phyloP scores from a whole-genome alignment of 2,888 invertebrate species.

The Pandemis heparana region DNA sequence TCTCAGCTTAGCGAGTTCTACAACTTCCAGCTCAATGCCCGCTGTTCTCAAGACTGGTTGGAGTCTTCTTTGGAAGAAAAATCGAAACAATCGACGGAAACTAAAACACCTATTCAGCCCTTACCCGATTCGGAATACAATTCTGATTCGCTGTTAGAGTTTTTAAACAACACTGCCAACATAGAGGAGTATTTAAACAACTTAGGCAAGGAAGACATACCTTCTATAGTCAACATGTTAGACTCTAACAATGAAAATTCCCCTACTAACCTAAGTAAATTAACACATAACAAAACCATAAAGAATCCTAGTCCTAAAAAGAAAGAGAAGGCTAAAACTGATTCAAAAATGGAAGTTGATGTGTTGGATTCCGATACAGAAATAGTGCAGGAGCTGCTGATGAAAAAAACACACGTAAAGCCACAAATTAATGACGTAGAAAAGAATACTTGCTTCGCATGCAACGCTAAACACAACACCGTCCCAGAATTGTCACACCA shows the following conservation, averaged over 20 bases:
- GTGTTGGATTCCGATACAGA: slow-evolving; percentile 74
- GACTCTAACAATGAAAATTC: slow-evolving; percentile 69
- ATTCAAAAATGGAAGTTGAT: slow-evolving; percentile 74
- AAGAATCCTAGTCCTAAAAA: slow-evolving; percentile 73
- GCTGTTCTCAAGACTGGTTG: slow-evolving; percentile 79
- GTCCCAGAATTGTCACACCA: slow-evolving; percentile 72
- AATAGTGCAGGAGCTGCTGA: slow-evolving; percentile 69
- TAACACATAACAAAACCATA: slow-evolving; percentile 54
- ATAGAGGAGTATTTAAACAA: slow-evolving; percentile 79
- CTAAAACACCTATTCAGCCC: slow-evolving; percentile 72
- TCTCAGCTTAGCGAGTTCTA: slow-evolving; percentile 75
- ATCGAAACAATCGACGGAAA: slow-evolving; percentile 63
- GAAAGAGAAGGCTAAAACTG: slow-evolving; percentile 55
- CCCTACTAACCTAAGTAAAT: slow-evolving; percentile 55
- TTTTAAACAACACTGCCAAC: slow-evolving; percentile 78
- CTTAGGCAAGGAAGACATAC: slow-evolving; percentile 79
- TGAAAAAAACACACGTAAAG: slow-evolving; percentile 58
- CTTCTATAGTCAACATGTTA: slow-evolving; percentile 76
- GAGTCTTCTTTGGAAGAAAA: slow-evolving; percentile 70
- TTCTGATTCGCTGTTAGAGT: slow-evolving; percentile 79
- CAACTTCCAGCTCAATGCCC: slow-evolving; percentile 77
- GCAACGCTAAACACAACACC: slow-evolving; percentile 66
- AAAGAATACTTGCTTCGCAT: slow-evolving; percentile 69
- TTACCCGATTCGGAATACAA: slow-evolving; percentile 80
- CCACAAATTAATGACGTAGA: slow-evolving; percentile 45